Base-by-base conservation (phyloP, 2,888 invertebrate species). In the Alentia gelatinosa region DNA sequence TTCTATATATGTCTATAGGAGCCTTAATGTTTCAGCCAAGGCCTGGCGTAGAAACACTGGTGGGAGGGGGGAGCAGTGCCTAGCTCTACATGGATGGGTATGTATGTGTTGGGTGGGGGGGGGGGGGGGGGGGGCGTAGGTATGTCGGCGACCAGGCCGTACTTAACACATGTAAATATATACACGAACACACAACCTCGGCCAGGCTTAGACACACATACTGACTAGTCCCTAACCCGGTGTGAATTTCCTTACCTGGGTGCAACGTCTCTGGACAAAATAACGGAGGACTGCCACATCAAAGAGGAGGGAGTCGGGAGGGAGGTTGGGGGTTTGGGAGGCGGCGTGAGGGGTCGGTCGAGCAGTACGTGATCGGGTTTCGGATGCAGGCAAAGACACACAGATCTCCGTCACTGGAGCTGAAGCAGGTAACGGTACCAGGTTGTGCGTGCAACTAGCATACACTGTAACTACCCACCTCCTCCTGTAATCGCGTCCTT, bases 151-250 rank as follows among this genome's bases (percentile, higher is more conserved):
- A 33, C 33, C 33, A 33, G 19, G n/a, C 5, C 26, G 74, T 39
- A 79, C 79, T 19, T 79, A 35, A 79, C 35, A 79, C 79, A 35
- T 79, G 79, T 79, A 79, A 35, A 39, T 39, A 37, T 79, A 79
- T 39, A 39, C 79, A 35, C 30, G 19, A 26, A 33, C 33, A 74
- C 5, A 74, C 33, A 15, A 15, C 30, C 74, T 30, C 74, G 12
- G 30, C 19, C 30, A 33, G 1, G 33, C 74, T 15, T 33, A 19
- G 12, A 74, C 33, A 74, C 15, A 74, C 74, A 74, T 26, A 42
- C 47, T 42, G 47, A 42, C 15, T 42, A 7, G 15, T 42, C 7
- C 47, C 47, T 42, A 15, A 42, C 9, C 15, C 47, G 15, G 47
- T 42, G 9, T 42, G 47, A 42, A 7, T 42, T 42, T 42, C 47